Evolutionary conservation across 1,140 invertebrate species (phyloP).

Genomic region (Eupeodes corollae): DNA sequence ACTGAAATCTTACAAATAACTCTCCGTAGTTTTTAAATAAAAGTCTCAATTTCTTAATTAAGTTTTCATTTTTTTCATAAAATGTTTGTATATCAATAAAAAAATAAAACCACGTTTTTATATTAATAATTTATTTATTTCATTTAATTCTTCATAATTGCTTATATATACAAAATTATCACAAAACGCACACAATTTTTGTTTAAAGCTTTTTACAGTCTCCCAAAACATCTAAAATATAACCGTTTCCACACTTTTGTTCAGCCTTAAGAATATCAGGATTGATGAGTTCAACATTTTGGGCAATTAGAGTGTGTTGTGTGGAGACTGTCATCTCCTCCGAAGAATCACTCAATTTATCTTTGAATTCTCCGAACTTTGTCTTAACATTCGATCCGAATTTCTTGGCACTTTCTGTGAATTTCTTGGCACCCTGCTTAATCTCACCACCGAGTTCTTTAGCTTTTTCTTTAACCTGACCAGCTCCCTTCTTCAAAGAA

Average conservation of each 20-base stretch:
- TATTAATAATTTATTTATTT: too few relatives aligned
- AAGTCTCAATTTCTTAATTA: too few relatives aligned
- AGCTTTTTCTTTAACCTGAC: conserved; percentile 19
- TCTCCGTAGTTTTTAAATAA: too few relatives aligned
- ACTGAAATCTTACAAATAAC: too few relatives aligned
- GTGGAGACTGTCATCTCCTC: conserved; percentile 14
- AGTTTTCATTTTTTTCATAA: too few relatives aligned
- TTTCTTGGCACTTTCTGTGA: conserved; percentile 24
- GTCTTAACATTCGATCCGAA: conserved; percentile 21
- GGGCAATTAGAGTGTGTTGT: conserved; percentile 16
- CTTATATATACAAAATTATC: too few relatives aligned
- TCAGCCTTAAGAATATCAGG: conserved; percentile 29
- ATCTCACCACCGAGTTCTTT: conserved; percentile 21
- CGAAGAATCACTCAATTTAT: conserved; percentile 23
- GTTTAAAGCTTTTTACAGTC: conserved; percentile 23
- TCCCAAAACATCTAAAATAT: conserved; percentile 32
- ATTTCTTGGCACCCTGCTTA: conserved; percentile 27
- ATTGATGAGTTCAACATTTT: conserved; percentile 29
- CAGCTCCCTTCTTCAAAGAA: conserved; percentile 26
- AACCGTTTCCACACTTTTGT: conserved; percentile 28
- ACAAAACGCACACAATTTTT: too few relatives aligned
- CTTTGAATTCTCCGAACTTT: conserved; percentile 26
- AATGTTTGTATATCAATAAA: too few relatives aligned
- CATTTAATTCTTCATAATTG: too few relatives aligned
- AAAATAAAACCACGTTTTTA: too few relatives aligned